Base-by-base conservation (phyloP, 2,113 vertebrate genomes). In the Hymenochirus boettgeri region DNA sequence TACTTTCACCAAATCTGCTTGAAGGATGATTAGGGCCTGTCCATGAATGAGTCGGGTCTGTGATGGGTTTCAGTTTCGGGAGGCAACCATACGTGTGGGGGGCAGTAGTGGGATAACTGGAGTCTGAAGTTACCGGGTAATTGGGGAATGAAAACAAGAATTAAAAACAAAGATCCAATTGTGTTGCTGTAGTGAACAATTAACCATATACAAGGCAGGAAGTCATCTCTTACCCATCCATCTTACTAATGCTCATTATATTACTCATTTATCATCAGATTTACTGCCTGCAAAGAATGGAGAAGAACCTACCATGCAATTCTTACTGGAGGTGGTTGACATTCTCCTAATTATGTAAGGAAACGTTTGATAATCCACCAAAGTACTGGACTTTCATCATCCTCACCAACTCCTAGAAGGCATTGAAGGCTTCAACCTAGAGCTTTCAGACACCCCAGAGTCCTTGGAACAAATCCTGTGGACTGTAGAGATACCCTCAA, bases 381-480 rank as follows among this genome's bases (percentile, higher is more conserved):
- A 99, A 80, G 94, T 99, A 15, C 78, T 99, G 81, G 96, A 99
- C 76, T 99, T 99, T 75, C 95, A 99, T 62, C 94, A 98, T 71
- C 96, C 95, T 0, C 96, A 99, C 75, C 96, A 99, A 80, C 90
- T 99, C 45, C 79, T 99, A 75, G 96, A 99, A 65, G 96, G 96
- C 60, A 96, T 99, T 82, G 96, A 99, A 75, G 96, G 96, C 71
- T 99, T 99, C 80, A 98, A 96, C 79, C 73, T 99, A 79, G 96
- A 99, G 79, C 92, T 99, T 18, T 95, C 94, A 0, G 96, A 99
- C 76, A 92, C 96, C 65, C 96, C 96, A 0, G 96, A 99, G 76
- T 98, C 96, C 31, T 83, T 99, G 79, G 96, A 99, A 81, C 96
- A 99, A 89, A 99, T 99, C 76, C 80, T 99, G 96, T 99, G 78